These are phyloP conservation scores for Steromphala cineraria DNA, from an alignment of 2,888 invertebrate species.

Conservation along the genomic window DNA sequence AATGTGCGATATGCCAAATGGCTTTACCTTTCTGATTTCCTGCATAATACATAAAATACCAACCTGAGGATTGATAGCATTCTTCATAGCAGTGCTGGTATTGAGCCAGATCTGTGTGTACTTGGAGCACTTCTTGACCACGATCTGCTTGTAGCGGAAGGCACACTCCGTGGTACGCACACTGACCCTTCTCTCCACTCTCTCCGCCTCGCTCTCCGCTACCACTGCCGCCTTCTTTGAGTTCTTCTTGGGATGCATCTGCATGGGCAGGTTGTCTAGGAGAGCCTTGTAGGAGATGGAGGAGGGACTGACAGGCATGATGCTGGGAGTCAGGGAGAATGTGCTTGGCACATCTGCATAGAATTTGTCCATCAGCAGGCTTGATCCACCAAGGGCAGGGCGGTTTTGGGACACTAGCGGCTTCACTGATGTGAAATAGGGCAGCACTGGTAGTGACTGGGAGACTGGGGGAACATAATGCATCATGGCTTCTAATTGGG, in stretches of 20 bases:
- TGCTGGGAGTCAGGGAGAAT: slow-evolving; percentile 42
- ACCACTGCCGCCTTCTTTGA: slow-evolving; percentile 34
- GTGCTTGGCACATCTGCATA: slow-evolving; percentile 44
- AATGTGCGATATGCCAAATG: no score
- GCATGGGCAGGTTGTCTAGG: slow-evolving; percentile 60
- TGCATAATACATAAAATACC: slow-evolving; percentile 11
- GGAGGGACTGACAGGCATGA: slow-evolving; percentile 65
- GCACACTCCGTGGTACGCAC: slow-evolving; percentile 74
- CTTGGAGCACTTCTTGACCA: slow-evolving; percentile 79
- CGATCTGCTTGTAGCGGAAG: slow-evolving; percentile 78
- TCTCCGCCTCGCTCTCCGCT: slow-evolving; percentile 43
- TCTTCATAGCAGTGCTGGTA: slow-evolving; percentile 79
- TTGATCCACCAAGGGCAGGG: slow-evolving; percentile 41
- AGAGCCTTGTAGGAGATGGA: slow-evolving; percentile 65
- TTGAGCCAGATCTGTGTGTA: slow-evolving; percentile 79
- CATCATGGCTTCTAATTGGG: no score
- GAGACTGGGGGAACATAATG: neutral
- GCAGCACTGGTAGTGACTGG: slow-evolving; percentile 39
- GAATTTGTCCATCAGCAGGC: slow-evolving; percentile 32
- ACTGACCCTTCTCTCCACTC: slow-evolving; percentile 70
- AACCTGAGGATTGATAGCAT: slow-evolving; percentile 81
- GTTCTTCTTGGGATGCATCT: slow-evolving; percentile 56
- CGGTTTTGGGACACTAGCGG: slow-evolving; percentile 41
- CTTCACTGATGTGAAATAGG: slow-evolving; percentile 50
- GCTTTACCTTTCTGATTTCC: no score